Base-by-base conservation (phyloP, 64 coral and sea anemone species). In the Astreopora myriophthalma region DNA sequence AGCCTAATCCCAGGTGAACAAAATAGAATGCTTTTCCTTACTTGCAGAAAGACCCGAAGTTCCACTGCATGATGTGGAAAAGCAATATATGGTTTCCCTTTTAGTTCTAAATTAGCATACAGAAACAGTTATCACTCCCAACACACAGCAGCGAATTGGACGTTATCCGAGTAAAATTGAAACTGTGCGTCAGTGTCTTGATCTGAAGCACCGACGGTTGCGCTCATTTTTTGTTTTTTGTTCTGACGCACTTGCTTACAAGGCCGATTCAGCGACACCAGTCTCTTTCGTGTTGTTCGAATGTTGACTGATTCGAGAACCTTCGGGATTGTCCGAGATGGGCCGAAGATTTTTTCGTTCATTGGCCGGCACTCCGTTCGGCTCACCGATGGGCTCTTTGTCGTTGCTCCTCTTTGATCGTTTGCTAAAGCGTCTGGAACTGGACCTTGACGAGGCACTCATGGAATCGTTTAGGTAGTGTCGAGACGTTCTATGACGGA, bases 351-450 rank as follows among this genome's bases (percentile, higher is more conserved):
- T 65, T 28, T 34, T 57, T 1, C 20, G 31, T n/a, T 62, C 79
- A 32, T 0, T 36, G 12, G 10, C 3, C 10, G 2, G 24, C 16
- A 5, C 32, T 3, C 9, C 79, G 12, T 65, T 83, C 28, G 20
- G 30, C 20, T 83, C 34, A 28, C 65, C n/a, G 20, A 33, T 32
- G 25, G 20, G 19, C 17, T 35, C 16, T 25, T 83, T 34, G 17
- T 73, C 79, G 9, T 17, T 13, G 20, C 2, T 30, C 12, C 34
- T 83, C 29, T 83, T 36, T 1, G 29, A 13, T 39, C 52, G 52
- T 83, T 33, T 83, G 79, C 79, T 83, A n/a, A 83, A 83, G 8
- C 79, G 79, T 6, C 28, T 83, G 0, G 33, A 38, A 35, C 55
- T 83, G 35, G 52, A 24, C 9, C 57, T 83, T 0, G 79, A 64